These are phyloP conservation scores for Pachymerium ferrugineum DNA, from an alignment of 2,888 invertebrate species.

Conservation along the genomic window DNA sequence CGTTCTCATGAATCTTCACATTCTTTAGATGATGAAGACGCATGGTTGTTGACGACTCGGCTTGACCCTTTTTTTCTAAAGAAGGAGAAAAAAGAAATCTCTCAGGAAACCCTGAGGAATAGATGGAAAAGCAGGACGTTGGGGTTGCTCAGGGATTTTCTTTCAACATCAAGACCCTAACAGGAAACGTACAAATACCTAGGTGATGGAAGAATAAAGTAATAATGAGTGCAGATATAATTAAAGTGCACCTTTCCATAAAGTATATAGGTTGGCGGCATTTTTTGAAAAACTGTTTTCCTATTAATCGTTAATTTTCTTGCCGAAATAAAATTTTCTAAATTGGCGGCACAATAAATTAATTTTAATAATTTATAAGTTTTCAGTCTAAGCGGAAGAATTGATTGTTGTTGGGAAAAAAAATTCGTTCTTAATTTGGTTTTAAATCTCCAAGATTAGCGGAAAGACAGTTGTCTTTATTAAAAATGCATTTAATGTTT, in stretches of 20 bases:
- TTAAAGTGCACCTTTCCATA: background rate
- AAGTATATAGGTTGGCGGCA: too few relatives aligned
- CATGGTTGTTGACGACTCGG: background rate
- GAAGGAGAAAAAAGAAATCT: background rate
- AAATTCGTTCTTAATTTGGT: too few relatives aligned
- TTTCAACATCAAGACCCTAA: background rate
- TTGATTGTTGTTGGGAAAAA: too few relatives aligned
- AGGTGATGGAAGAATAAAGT: background rate
- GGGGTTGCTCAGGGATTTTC: background rate
- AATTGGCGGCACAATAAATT: too few relatives aligned
- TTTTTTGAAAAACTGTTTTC: too few relatives aligned
- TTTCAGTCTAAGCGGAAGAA: too few relatives aligned
- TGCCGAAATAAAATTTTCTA: too few relatives aligned
- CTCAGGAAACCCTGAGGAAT: background rate
- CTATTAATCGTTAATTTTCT: too few relatives aligned
- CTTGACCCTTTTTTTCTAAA: background rate
- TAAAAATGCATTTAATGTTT: too few relatives aligned
- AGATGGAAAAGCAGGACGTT: background rate
- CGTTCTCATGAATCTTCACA: background rate
- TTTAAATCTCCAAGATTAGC: too few relatives aligned
- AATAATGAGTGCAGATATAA: background rate
- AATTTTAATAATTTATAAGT: too few relatives aligned
- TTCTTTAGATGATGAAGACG: background rate
- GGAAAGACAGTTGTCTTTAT: too few relatives aligned
- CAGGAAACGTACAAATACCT: background rate